phyloP scores from a whole-genome alignment of 2,797 vertebrate genomes.

The Columba guinea region DNA sequence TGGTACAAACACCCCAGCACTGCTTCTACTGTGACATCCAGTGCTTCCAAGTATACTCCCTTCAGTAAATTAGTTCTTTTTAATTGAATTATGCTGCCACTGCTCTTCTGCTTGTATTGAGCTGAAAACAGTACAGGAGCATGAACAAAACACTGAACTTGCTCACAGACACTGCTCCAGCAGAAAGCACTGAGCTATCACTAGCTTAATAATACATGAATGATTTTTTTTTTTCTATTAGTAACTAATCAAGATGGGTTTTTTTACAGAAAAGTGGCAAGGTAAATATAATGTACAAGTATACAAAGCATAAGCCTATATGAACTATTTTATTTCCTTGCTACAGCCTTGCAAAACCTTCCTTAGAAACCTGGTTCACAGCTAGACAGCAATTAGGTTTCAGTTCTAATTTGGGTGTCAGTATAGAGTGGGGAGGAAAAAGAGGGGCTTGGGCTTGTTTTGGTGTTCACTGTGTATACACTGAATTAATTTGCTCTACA shows the following conservation, averaged over 20 bases:
- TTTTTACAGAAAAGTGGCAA: neutral
- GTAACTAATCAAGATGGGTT: neutral
- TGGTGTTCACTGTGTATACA: accelerated
- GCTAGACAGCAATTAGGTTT: neutral
- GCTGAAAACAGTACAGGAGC: neutral
- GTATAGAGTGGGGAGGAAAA: neutral
- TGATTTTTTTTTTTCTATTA: neutral
- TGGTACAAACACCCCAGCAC: neutral
- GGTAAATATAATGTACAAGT: neutral
- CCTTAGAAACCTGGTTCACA: neutral
- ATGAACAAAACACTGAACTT: neutral
- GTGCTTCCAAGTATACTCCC: neutral
- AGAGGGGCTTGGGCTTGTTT: neutral
- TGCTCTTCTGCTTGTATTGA: neutral
- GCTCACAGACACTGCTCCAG: neutral
- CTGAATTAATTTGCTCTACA: neutral
- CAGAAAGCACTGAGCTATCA: neutral
- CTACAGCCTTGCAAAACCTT: neutral
- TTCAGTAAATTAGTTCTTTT: neutral
- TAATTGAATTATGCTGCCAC: neutral
- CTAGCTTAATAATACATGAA: neutral
- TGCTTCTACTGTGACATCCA: neutral
- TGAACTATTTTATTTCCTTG: neutral
- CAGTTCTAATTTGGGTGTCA: neutral
- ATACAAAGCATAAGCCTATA: neutral